Conservation (phyloP, 2,797 vertebrate genomes). For the Martes flavigula region DNA sequence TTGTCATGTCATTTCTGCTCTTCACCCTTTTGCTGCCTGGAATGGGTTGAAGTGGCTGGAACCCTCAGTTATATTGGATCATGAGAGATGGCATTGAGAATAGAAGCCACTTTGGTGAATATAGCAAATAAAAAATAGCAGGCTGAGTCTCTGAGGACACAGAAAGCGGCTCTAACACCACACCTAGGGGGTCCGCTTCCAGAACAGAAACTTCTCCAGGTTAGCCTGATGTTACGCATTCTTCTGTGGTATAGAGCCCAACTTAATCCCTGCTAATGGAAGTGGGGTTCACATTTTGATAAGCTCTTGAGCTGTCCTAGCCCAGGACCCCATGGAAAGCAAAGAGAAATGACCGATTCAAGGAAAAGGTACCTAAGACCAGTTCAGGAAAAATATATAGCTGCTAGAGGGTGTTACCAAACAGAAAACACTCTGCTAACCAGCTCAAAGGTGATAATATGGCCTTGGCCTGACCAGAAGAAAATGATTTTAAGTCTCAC, state of each 20-base stretch:
- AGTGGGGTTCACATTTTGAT: background rate
- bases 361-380: background rate
- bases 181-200: background rate
- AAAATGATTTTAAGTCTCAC: background rate
- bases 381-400: background rate
- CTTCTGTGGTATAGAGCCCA: background rate
- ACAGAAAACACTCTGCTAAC: constrained; percentile 4
- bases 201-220: background rate
- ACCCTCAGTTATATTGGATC: background rate
- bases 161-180: background rate
- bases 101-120: background rate
- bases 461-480: background rate
- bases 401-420: background rate
- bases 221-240: background rate
- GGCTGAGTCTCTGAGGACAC: background rate
- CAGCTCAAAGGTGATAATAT: background rate
- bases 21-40: background rate
- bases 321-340: background rate
- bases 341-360: background rate
- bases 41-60: background rate
- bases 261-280: background rate
- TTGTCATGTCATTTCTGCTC: background rate
- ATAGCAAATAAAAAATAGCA: background rate
- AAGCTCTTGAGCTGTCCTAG: background rate
- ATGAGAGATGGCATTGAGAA: background rate